Evolutionary conservation across 2,888 invertebrate species (phyloP), one percentile per base, ranked within the genome.

Genomic region (Strigamia transsilvanica): DNA sequence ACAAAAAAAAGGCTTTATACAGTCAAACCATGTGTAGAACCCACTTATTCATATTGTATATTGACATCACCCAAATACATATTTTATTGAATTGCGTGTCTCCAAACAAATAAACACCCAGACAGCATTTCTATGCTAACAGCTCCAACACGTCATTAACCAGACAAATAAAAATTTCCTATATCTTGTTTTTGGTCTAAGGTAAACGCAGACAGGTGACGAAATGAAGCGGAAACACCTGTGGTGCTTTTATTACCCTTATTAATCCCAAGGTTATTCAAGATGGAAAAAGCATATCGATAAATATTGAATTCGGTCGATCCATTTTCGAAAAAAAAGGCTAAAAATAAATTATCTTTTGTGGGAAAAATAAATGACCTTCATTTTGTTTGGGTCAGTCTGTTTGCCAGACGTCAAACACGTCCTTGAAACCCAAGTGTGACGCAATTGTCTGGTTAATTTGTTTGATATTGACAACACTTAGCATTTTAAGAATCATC

Each of bases 121-220:
- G n/a, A 18, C 56, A 56, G 18, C 18, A 56, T 56, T 56, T 56
- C 56, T 56, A 56, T 56, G 18, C 56, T 46, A 46, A 46, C n/a
- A 46, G 46, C n/a, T 15, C 15, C 56, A 51, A 56, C 56, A 18
- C 56, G 56, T 56, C 56, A 56, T 56, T 56, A 56, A 56, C 56
- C 21, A 56, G 56, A 56, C 56, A 18, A 56, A 56, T 56, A 56
- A 56, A 46, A 56, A 56, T 56, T 56, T 56, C 56, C 56, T 18
- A 56, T 9, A 56, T 56, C 56, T 56, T 56, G 56, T 56, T 56
- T 56, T 56, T 56, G 56, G 56, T 56, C 56, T 56, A 56, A 56
- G 56, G 56, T 56, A 56, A 56, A 56, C 56, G n/a, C 56, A 56
- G 56, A 56, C 56, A 56, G 56, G 56, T 56, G 56, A 56, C 56